Percentiles rank a stretch among this genome's conserved stretches.
These are phyloP conservation scores for Aphodius sticticus DNA, from an alignment of 2,888 invertebrate species.

Conservation along the genomic window DNA sequence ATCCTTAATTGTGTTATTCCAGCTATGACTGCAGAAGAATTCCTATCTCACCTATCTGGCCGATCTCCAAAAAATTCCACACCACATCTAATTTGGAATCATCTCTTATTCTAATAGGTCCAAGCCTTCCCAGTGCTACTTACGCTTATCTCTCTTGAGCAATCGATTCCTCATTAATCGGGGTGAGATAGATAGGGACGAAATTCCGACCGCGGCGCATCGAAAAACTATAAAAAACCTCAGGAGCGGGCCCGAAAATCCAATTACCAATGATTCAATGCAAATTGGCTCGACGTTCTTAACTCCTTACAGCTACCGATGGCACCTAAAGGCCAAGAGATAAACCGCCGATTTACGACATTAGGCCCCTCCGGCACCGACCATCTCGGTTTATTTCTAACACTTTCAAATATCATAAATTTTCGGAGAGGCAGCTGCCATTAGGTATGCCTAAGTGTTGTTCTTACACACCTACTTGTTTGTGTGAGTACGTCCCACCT, in stretches of 20 bases:
- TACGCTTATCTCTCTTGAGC: no score
- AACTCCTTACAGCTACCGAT: not conserved
- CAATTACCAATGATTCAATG: slow-evolving; percentile 4
- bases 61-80: no score
- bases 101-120: no score
- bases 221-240: not conserved
- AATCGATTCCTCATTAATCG: no score
- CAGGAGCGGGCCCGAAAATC: not conserved
- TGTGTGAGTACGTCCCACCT: not conserved
- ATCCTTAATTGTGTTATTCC: no score
- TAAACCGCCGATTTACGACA: not conserved
- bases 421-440: not conserved
- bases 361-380: not conserved
- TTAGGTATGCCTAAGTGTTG: not conserved
- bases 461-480: not conserved
- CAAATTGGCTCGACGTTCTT: not conserved
- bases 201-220: not conserved
- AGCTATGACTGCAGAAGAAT: no score
- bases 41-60: no score
- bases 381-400: not conserved
- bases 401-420: not conserved
- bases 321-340: not conserved
- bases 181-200: no score
- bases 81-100: no score
- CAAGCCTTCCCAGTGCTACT: no score